These are phyloP conservation scores for Myotis vivesi DNA, from an alignment of 2,797 vertebrate genomes.

Conservation along the genomic window DNA sequence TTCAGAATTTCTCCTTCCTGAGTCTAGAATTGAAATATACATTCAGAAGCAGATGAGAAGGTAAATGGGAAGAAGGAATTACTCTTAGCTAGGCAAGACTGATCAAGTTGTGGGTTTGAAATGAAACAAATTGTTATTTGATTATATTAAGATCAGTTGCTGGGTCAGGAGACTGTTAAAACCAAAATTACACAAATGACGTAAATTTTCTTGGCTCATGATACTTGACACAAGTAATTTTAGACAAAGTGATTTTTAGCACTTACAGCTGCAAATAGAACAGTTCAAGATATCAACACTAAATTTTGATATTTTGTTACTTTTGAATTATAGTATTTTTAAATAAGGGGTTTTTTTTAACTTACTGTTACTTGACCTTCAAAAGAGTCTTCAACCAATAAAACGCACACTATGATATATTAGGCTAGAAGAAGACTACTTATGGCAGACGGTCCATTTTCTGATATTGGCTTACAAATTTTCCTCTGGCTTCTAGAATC, in stretches of 20 bases:
- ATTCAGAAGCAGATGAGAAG: neutral
- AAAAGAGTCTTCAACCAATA: constrained; percentile 19
- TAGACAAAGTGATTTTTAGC: constrained; percentile 63
- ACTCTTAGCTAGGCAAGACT: neutral
- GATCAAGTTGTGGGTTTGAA: constrained; percentile 6
- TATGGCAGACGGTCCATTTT: neutral
- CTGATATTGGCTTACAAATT: neutral
- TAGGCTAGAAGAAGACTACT: neutral
- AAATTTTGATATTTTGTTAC: constrained; percentile 35
- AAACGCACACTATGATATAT: neutral
- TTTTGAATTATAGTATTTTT: constrained; percentile 9
- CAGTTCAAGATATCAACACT: neutral
- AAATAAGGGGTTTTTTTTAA: constrained; percentile 42
- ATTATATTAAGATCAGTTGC: constrained; percentile 46
- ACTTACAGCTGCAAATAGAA: constrained; percentile 60
- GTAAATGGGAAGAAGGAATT: neutral
- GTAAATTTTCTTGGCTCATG: constrained; percentile 47
- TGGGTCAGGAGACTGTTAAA: constrained; percentile 38
- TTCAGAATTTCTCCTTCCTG: neutral
- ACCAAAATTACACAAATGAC: constrained; percentile 45
- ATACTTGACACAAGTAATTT: constrained; percentile 57
- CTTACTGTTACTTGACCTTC: neutral
- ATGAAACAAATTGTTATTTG: constrained; percentile 41
- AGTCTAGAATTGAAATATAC: neutral
- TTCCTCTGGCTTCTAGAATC: constrained; percentile 4